Conservation (phyloP, 2,797 vertebrate species). For the Coluber constrictor region DNA sequence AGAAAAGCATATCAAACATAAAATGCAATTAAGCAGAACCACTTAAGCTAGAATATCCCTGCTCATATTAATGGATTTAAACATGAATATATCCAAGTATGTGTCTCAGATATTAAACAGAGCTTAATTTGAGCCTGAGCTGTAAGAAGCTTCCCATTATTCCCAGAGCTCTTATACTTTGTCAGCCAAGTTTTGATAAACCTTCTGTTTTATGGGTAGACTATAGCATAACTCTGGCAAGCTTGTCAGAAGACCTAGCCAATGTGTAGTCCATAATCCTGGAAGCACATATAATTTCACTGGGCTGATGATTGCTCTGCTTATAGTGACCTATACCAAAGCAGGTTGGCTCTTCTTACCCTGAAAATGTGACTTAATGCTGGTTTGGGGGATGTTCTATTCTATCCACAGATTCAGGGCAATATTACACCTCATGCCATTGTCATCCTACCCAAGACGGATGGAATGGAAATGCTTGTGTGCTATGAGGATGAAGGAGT, state of each 20-base stretch:
- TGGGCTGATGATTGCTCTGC: background rate
- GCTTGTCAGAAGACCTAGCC: background rate
- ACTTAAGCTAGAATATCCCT: background rate
- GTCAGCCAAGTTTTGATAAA: background rate
- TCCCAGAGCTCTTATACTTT: background rate
- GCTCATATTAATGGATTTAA: background rate
- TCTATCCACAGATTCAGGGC: conserved; percentile 89
- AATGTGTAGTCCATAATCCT: background rate
- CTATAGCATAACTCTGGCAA: background rate
- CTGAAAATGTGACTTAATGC: conserved; percentile 42
- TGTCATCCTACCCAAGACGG: conserved; percentile 97
- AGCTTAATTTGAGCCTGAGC: background rate
- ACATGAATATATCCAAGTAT: background rate
- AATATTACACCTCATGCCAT: conserved; percentile 98
- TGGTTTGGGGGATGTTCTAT: conserved; percentile 17
- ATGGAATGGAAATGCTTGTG: conserved; percentile 99
- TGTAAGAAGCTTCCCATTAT: background rate
- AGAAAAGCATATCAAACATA: background rate
- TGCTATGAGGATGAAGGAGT: conserved; percentile 99
- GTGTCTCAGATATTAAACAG: background rate
- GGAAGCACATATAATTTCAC: background rate
- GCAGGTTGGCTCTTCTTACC: conserved; percentile 13
- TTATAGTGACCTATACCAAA: background rate
- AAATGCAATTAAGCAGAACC: background rate
- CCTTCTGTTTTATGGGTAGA: background rate